Evolutionary conservation across 2,888 invertebrate genomes (phyloP).

Genomic region (Xanthia togata): DNA sequence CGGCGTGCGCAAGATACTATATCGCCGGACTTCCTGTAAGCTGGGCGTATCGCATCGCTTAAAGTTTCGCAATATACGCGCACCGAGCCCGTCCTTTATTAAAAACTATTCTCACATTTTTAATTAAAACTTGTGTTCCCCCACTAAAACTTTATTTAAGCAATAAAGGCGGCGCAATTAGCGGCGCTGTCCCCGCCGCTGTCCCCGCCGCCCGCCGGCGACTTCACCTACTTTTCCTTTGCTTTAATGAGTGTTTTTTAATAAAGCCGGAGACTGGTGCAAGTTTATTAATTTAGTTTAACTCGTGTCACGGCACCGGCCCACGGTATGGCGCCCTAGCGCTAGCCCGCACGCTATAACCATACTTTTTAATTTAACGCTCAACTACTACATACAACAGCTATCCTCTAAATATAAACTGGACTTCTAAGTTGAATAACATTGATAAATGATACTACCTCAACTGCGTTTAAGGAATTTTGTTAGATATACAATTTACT

Average conservation of each 20-base stretch:
- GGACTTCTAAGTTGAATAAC: background rate
- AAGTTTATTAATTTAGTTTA: slow-evolving; percentile 90
- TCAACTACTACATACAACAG: slow-evolving; percentile 65
- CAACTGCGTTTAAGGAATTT: background rate
- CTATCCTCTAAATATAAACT: slow-evolving; percentile 16
- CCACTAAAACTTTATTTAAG: slow-evolving; percentile 91
- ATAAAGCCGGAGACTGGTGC: slow-evolving; percentile 88
- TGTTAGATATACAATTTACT: background rate
- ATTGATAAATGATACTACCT: background rate
- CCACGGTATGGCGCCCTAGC: slow-evolving; percentile 65
- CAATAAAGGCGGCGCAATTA: slow-evolving; percentile 91
- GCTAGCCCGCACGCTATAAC: slow-evolving; percentile 74
- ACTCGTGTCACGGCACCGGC: slow-evolving; percentile 85
- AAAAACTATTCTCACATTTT: slow-evolving; percentile 91
- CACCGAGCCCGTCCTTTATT: slow-evolving; percentile 89
- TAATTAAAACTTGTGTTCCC: slow-evolving; percentile 91
- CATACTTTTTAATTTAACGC: slow-evolving; percentile 81
- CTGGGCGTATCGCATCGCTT: slow-evolving; percentile 89
- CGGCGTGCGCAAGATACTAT: slow-evolving; percentile 77
- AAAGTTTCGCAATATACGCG: slow-evolving; percentile 90
- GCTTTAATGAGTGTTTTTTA: slow-evolving; percentile 91
- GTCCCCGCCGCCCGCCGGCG: slow-evolving; percentile 90
- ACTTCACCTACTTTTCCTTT: slow-evolving; percentile 90
- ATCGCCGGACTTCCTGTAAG: slow-evolving; percentile 87
- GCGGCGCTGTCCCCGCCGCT: slow-evolving; percentile 90